Evolutionary conservation across 2,888 invertebrate species (phyloP).

Genomic region (Dryocosmus kuriphilus): DNA sequence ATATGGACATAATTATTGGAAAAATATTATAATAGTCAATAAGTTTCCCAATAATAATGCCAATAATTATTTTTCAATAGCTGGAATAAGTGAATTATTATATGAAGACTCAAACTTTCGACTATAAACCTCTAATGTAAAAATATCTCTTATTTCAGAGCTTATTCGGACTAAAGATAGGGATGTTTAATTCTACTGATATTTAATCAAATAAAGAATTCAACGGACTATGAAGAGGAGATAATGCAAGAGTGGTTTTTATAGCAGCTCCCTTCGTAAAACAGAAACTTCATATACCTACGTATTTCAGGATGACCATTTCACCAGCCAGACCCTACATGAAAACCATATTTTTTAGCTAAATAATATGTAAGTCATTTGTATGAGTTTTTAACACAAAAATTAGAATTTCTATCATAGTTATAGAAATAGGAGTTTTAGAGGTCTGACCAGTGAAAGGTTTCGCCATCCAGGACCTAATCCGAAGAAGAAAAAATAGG

Average conservation of each 20-base stretch:
- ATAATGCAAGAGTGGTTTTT: constrained; percentile 44
- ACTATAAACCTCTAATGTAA: neutral
- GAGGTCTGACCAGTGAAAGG: no score
- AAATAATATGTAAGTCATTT: no score
- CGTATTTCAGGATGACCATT: neutral
- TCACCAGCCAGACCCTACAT: neutral
- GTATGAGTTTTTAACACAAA: no score
- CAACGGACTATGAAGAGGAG: constrained; percentile 56
- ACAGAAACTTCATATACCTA: neutral
- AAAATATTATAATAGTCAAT: no score
- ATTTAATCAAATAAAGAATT: constrained; percentile 55
- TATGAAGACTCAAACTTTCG: neutral
- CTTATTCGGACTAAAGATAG: neutral
- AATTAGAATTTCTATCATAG: no score
- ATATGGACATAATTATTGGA: no score
- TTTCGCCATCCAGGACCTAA: no score
- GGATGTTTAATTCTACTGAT: neutral
- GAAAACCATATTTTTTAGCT: no score
- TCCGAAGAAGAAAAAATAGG: no score
- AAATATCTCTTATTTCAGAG: neutral
- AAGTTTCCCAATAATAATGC: no score
- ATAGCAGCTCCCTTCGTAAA: neutral
- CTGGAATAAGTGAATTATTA: neutral
- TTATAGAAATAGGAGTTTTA: no score
- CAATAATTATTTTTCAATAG: neutral